These are phyloP conservation scores for Trichomalopsis sarcophagae DNA, from an alignment of 1,140 invertebrate species.

Conservation along the genomic window DNA sequence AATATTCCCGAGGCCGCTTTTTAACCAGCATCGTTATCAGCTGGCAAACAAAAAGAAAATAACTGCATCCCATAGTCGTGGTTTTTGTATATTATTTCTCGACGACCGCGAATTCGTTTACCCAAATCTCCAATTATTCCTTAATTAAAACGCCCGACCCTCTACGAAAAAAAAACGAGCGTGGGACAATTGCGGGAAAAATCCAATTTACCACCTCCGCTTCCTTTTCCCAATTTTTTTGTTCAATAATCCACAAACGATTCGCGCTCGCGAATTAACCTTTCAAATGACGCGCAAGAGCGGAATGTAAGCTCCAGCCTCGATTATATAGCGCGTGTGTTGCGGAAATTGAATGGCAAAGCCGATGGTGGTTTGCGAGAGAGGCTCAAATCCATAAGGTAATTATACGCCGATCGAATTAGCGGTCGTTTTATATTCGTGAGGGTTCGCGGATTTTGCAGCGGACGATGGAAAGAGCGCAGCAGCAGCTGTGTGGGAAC, in stretches of 20 bases:
- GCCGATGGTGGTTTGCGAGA: background rate
- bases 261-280: background rate
- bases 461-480: background rate
- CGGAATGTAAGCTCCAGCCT: background rate
- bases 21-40: background rate
- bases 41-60: background rate
- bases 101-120: conserved; percentile 4
- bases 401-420: conserved; percentile 24
- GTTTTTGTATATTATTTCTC: conserved; percentile 15
- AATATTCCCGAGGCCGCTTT: background rate
- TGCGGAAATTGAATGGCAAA: conserved; percentile 14
- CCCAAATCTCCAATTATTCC: conserved; percentile 18
- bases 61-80: background rate
- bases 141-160: conserved; percentile 6
- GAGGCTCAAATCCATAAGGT: background rate
- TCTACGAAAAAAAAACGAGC: background rate
- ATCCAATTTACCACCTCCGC: background rate
- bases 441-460: background rate
- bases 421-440: conserved; percentile 41
- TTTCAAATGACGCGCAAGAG: conserved; percentile 15
- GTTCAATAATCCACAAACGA: background rate
- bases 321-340: background rate
- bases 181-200: background rate
- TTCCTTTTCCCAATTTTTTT: background rate
- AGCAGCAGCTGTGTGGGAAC: too few relatives aligned